phyloP scores from a whole-genome alignment of 2,113 vertebrate species.

The Campylorhamphus procurvoides region DNA sequence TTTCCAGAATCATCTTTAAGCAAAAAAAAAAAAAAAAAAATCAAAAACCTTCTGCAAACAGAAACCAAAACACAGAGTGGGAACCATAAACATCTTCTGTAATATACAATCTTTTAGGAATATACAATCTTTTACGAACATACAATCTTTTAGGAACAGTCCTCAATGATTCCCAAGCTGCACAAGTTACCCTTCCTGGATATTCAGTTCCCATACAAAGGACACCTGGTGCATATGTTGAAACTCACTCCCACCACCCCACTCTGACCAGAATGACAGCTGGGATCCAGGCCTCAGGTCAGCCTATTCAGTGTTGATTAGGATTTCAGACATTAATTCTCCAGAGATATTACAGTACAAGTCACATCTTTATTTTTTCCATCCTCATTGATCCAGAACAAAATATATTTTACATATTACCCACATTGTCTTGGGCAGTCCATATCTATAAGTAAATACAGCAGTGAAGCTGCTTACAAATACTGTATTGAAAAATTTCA shows the following conservation, averaged over 20 bases:
- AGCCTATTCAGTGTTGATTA: background rate
- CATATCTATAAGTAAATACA: background rate
- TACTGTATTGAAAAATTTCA: background rate
- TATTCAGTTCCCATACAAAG: background rate
- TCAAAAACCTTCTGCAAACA: background rate
- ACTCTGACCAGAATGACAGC: background rate
- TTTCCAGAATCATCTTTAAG: background rate
- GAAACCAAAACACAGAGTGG: background rate
- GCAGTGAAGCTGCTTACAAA: background rate
- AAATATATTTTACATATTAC: background rate
- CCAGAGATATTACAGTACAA: background rate
- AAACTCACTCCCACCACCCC: background rate
- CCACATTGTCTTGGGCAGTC: background rate
- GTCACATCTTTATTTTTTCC: background rate
- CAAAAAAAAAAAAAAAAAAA: background rate
- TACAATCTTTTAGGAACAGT: background rate
- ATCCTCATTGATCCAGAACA: background rate
- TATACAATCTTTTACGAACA: background rate
- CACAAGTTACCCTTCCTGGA: background rate
- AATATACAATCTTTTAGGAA: background rate
- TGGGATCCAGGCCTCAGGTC: background rate
- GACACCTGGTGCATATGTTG: background rate
- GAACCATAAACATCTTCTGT: background rate
- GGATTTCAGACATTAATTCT: background rate
- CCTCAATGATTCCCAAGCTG: background rate